Percentiles rank a stretch among this genome's conserved stretches.
Evolutionary conservation across 2,888 invertebrate genomes (phyloP).

Genomic region (Cephus pygmeus): DNA sequence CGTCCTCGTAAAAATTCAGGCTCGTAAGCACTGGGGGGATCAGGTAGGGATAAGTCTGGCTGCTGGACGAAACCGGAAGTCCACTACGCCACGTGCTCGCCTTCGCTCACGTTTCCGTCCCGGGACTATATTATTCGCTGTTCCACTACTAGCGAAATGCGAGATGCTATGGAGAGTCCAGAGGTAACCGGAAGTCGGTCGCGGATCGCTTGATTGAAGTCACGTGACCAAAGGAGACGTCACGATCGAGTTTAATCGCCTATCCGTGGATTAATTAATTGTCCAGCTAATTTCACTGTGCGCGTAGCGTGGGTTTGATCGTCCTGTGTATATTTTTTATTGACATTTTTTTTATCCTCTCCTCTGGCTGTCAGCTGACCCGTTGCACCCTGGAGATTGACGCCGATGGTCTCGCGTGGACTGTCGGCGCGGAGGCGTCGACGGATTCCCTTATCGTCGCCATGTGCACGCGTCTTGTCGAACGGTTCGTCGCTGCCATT

Average conservation of each 20-base stretch:
- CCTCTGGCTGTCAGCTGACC: not conserved
- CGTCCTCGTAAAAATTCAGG: not conserved
- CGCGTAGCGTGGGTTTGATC: not conserved
- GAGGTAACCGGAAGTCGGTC: not conserved
- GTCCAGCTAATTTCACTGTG: not conserved
- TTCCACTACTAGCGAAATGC: too few species aligned
- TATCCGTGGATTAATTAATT: not conserved
- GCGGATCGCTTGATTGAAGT: not conserved
- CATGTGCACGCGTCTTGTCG: not conserved
- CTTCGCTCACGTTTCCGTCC: too few species aligned
- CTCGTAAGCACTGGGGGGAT: not conserved
- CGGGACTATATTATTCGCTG: too few species aligned
- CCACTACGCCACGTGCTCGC: too few species aligned
- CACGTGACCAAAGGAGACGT: not conserved
- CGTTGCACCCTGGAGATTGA: not conserved
- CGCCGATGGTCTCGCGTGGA: not conserved
- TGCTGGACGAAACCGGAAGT: not conserved
- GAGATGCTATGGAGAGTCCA: too few species aligned
- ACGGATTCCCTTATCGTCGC: not conserved
- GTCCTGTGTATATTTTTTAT: not conserved
- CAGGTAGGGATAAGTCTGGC: not conserved
- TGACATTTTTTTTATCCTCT: not conserved
- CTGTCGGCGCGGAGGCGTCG: not conserved
- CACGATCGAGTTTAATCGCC: not conserved
- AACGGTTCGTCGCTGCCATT: not conserved